Evolutionary conservation across 2,113 vertebrate species (phyloP).

Genomic region (Brevimyrus niger): DNA sequence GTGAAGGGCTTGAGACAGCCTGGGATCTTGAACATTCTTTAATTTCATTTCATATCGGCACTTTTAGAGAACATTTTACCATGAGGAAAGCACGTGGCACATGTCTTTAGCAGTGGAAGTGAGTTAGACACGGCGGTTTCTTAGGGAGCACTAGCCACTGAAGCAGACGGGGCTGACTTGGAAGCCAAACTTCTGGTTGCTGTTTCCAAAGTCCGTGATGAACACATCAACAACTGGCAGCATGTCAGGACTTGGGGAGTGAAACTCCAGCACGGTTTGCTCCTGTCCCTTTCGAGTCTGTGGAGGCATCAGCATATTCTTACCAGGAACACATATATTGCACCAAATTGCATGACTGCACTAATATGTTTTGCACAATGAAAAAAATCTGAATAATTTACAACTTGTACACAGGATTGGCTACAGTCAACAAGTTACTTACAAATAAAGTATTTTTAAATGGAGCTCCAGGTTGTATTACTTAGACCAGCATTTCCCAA

Average conservation of each 20-base stretch:
- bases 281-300: conserved; percentile 75
- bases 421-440: neutral
- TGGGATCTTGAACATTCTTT: neutral
- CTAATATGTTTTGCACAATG: neutral
- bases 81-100: neutral
- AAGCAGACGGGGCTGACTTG: conserved; percentile 84
- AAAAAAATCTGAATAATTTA: neutral
- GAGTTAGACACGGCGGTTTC: conserved; percentile 27
- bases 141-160: conserved; percentile 54
- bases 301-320: neutral
- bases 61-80: neutral
- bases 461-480: neutral
- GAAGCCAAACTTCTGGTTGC: conserved; percentile 87
- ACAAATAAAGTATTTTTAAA: neutral
- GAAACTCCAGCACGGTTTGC: conserved; percentile 70
- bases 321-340: neutral
- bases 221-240: conserved; percentile 76
- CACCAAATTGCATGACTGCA: neutral
- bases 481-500: neutral
- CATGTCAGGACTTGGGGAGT: conserved; percentile 65
- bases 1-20: neutral
- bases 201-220: conserved; percentile 71
- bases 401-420: neutral
- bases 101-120: conserved; percentile 26
- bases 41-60: neutral